Conservation (phyloP, 2,888 invertebrate genomes). For the Mechanitis mazaeus region DNA sequence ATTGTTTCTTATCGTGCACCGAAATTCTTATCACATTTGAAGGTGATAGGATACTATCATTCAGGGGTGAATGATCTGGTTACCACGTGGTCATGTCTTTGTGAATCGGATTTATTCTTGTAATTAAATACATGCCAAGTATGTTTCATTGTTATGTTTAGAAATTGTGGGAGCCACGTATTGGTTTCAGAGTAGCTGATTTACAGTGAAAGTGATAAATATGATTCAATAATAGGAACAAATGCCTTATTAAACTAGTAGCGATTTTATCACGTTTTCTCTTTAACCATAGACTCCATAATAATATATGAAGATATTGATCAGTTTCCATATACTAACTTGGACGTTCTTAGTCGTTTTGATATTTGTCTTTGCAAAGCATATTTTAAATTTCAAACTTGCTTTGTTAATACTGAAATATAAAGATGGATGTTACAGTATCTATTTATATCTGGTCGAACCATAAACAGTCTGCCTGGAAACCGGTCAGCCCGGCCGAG, state of each 20-base stretch:
- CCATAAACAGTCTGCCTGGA: constrained; percentile 65
- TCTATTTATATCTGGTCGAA: constrained; percentile 73
- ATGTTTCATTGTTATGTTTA: not conserved
- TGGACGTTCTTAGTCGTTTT: constrained; percentile 41
- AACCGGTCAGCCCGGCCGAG: constrained; percentile 66
- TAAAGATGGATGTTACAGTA: constrained; percentile 64
- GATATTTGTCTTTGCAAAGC: constrained; percentile 14
- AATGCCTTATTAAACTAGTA: constrained; percentile 30
- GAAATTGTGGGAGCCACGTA: not conserved
- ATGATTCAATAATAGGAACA: constrained; percentile 12
- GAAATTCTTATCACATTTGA: constrained; percentile 52
- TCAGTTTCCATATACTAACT: constrained; percentile 43
- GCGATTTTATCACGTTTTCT: constrained; percentile 33
- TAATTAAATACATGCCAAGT: not conserved
- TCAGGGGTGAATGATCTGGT: constrained; percentile 60
- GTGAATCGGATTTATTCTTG: constrained; percentile 8
- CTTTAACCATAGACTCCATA: constrained; percentile 17
- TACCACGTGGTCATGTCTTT: constrained; percentile 50
- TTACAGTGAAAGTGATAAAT: constrained; percentile 53
- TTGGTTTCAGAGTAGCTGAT: constrained; percentile 8
- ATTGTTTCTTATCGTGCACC: constrained; percentile 47
- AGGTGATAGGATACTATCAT: constrained; percentile 58
- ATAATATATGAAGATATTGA: constrained; percentile 27
- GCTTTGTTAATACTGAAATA: constrained; percentile 51
- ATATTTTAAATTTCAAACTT: constrained; percentile 14